Conservation (phyloP, 35 echinoderm and acorn worm genomes). For the Diadema setosum region DNA sequence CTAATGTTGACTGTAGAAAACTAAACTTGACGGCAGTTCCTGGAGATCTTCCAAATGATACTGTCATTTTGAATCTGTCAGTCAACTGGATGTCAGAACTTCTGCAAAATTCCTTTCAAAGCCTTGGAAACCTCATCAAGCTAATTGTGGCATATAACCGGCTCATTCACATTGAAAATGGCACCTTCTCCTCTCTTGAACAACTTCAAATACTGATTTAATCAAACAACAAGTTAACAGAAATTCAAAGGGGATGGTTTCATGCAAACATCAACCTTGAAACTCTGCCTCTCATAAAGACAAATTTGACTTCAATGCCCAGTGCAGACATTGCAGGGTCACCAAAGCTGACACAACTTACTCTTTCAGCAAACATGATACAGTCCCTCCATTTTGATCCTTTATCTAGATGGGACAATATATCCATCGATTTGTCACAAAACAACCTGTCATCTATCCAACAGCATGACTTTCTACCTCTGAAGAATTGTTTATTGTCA, state of each 20-base stretch:
- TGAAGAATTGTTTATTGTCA: not conserved
- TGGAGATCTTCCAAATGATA: not conserved
- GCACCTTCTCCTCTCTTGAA: not conserved
- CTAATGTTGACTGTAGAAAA: not conserved
- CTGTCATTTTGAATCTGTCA: not conserved
- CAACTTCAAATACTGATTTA: not conserved
- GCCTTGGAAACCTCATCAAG: not conserved
- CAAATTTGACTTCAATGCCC: not conserved
- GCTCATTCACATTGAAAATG: not conserved
- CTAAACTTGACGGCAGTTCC: not conserved
- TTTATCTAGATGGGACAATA: not conserved
- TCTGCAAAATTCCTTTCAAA: not conserved
- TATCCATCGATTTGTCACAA: not conserved
- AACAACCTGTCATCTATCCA: not conserved
- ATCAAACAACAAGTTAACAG: not conserved
- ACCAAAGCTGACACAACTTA: not conserved
- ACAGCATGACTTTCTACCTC: not conserved
- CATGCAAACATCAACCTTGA: not conserved
- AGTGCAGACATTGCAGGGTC: not conserved
- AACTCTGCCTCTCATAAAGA: not conserved
- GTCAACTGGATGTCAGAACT: not conserved
- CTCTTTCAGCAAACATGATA: not conserved
- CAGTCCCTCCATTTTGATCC: not conserved
- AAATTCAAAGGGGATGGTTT: not conserved
- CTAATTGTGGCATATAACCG: not conserved